These are phyloP conservation scores for Mobula hypostoma DNA, from an alignment of 2,113 vertebrate genomes.

Conservation along the genomic window DNA sequence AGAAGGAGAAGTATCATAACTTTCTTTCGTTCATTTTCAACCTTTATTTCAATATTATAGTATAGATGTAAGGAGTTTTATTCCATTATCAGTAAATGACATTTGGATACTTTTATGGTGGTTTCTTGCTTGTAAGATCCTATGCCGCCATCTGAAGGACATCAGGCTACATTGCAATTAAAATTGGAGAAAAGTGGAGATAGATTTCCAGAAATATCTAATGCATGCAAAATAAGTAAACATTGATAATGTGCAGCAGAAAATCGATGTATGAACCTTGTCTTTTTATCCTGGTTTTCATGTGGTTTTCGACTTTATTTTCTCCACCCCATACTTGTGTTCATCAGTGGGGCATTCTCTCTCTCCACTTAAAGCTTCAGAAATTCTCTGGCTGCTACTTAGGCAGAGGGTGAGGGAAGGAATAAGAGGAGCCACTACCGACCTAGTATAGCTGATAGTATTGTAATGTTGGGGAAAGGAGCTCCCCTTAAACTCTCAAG, in stretches of 20 bases:
- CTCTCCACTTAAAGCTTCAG: not conserved
- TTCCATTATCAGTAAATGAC: not conserved
- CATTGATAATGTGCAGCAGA: not conserved
- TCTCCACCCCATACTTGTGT: no score
- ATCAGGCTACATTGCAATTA: not conserved
- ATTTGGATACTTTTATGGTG: not conserved
- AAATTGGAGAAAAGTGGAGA: not conserved
- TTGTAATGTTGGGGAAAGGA: not conserved
- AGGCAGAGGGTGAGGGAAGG: not conserved
- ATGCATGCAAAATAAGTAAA: not conserved
- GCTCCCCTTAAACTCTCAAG: not conserved
- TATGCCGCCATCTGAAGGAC: conserved; percentile 10
- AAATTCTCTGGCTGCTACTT: not conserved
- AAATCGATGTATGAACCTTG: not conserved
- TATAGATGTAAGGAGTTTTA: not conserved
- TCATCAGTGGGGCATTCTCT: not conserved
- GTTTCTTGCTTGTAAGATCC: not conserved
- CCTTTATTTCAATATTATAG: not conserved
- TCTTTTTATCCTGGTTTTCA: no score
- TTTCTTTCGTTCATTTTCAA: not conserved
- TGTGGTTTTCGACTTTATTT: no score
- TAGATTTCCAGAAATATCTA: not conserved
- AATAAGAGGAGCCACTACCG: not conserved
- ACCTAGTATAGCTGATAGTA: not conserved
- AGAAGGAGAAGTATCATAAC: not conserved